Base-by-base conservation (phyloP, 2,113 vertebrate species). In the Hemibagrus wyckioides region DNA sequence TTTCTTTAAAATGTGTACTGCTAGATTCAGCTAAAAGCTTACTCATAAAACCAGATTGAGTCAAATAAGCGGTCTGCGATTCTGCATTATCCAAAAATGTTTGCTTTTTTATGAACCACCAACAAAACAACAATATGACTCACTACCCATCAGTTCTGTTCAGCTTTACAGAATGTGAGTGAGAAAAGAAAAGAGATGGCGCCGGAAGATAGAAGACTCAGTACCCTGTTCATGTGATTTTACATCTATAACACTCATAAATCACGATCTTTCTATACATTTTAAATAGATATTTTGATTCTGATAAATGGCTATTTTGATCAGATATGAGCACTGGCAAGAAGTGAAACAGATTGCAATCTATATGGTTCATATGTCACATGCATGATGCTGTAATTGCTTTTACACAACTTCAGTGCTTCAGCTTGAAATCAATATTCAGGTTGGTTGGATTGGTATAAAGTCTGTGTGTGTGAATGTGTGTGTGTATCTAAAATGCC, bases 1-100 rank as follows among this genome's bases (percentile, higher is more conserved):
- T 88, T 89, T 81, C 87, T 89, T 86, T 75, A 88, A 91, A 93
- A 91, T 86, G 89, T 75, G 61, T 91, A 90, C 87, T 88, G 57
- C 71, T 88, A 73, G 88, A 85, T 44, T 8, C 67, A 14, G 77
- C 52, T 83, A 67, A 88, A 89, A 84, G 88, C 89, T 67, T 83
- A 17, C 80, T 87, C 85, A 91, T 88, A 75, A 85, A 90, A 90
- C 84, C 85, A 88, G 87, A 84, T 69, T 82, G 89, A 77, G 36
- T 59, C 44, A 82, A 84, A 88, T 63, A 83, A 88, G 83, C 76
- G 76, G 36, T 23, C 52, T 76, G n/a, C 69, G 61, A 54, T 65
- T 57, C 71, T 52, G 30, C 17, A 48, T 63, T 67, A 54, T 71
- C 14, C 23, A 59, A 48, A n/a, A 71, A 57, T 50, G 54, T 23